phyloP scores from a whole-genome alignment of 2,888 invertebrate genomes.

The Ornithoptera alexandrae region DNA sequence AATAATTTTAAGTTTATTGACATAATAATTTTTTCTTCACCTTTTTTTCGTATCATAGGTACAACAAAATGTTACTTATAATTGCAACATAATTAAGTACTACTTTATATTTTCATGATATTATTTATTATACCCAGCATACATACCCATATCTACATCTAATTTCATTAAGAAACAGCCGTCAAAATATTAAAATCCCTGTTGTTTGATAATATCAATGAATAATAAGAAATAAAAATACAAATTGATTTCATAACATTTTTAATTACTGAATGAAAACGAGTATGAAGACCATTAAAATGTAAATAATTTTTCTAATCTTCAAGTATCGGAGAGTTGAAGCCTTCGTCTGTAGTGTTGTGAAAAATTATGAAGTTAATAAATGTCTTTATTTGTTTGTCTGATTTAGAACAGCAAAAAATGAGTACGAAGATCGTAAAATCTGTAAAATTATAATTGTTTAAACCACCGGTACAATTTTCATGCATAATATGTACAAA shows the following conservation, averaged over 20 bases:
- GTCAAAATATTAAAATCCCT: no score
- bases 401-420: conserved; percentile 68
- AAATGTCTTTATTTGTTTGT: conserved; percentile 46
- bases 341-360: not conserved
- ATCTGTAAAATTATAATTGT: conserved; percentile 54
- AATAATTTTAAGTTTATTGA: no score
- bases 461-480: not conserved
- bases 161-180: no score
- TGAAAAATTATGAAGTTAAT: not conserved
- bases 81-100: no score
- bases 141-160: no score
- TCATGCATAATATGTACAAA: not conserved
- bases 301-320: not conserved
- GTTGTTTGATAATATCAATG: no score
- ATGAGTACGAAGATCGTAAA: conserved; percentile 67
- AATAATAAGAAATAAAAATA: not conserved
- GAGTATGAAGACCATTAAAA: not conserved
- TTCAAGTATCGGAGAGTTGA: not conserved
- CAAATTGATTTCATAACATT: not conserved
- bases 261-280: not conserved
- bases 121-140: no score
- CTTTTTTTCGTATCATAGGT: no score
- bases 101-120: no score
- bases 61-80: no score
- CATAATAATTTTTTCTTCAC: no score